Evolutionary conservation across 92 coral and sea anemone genomes (phyloP).

Genomic region (Palythoa heliodiscus): DNA sequence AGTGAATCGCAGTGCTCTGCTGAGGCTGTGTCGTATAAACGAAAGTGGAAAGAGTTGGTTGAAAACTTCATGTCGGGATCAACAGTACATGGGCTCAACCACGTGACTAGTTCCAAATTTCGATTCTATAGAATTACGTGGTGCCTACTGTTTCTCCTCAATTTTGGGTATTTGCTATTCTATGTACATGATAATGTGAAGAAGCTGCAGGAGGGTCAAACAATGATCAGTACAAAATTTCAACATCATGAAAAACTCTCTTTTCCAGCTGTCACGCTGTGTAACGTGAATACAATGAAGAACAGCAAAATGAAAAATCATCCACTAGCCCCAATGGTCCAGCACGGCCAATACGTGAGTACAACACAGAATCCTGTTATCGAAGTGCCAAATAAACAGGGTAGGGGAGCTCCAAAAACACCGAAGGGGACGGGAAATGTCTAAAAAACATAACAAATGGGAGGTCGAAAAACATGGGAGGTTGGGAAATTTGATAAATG

Average conservation of each 20-base stretch:
- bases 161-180: not conserved
- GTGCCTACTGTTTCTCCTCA: constrained; percentile 6
- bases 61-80: not conserved
- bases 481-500: too few relatives aligned
- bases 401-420: too few relatives aligned
- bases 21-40: not conserved
- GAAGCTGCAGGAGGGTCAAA: not conserved
- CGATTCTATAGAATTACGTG: not conserved
- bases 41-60: not conserved
- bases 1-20: not conserved
- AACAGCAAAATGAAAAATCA: not conserved
- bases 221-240: constrained; percentile 1
- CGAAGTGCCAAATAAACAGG: too few relatives aligned
- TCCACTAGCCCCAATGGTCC: not conserved
- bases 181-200: not conserved
- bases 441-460: too few relatives aligned
- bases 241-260: not conserved
- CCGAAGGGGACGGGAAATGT: too few relatives aligned
- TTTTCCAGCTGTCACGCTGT: constrained; percentile 16
- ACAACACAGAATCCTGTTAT: not conserved
- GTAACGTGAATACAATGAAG: not conserved
- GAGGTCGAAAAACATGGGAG: too few relatives aligned
- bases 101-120: constrained; percentile 3
- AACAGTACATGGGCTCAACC: constrained; percentile 17
- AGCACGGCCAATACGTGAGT: not conserved